A percentile compares a stretch with the other conserved stretches of the same genome.
Conservation (phyloP, 2,888 invertebrate species). For the Odontocerum albicorne region DNA sequence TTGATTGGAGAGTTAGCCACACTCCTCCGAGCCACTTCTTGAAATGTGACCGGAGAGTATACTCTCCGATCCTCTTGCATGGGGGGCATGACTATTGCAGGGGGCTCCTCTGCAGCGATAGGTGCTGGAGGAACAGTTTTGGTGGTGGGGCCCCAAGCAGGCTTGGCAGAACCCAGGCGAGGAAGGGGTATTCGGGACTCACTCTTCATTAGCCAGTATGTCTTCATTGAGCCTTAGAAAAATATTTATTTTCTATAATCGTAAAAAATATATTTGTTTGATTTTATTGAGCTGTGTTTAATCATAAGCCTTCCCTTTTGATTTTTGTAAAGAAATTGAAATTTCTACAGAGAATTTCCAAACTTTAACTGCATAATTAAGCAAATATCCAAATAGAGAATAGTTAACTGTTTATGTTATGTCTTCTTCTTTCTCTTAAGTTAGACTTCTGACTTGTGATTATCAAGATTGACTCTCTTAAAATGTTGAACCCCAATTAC, state of each 20-base stretch:
- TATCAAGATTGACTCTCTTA: too few relatives aligned
- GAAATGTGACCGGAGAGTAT: conserved; percentile 83
- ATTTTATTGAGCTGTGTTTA: too few relatives aligned
- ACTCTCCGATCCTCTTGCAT: conserved; percentile 65
- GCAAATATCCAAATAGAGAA: too few relatives aligned
- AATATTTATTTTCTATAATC: conserved; percentile 2
- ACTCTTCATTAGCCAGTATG: conserved; percentile 81
- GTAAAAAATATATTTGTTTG: too few relatives aligned
- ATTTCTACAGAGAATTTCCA: too few relatives aligned
- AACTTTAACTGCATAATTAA: too few relatives aligned
- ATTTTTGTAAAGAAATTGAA: too few relatives aligned
- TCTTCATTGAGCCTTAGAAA: conserved; percentile 79
- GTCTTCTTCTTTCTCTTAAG: too few relatives aligned
- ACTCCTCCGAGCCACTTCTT: conserved; percentile 78
- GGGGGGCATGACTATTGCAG: conserved; percentile 7
- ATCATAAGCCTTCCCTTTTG: too few relatives aligned
- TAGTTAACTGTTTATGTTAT: too few relatives aligned
- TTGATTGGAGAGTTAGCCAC: conserved; percentile 75
- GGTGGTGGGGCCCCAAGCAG: conserved; percentile 54
- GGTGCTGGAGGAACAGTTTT: conserved; percentile 25
- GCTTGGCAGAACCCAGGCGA: conserved; percentile 49
- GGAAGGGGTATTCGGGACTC: conserved; percentile 63
- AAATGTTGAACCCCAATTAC: too few relatives aligned
- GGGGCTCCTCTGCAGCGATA: conserved; percentile 29
- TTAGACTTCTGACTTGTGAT: too few relatives aligned